Percentiles rank a stretch among this genome's conserved stretches.
These are phyloP conservation scores for Drosophila neotestacea DNA, from an alignment of 2,888 invertebrate species.

Conservation along the genomic window DNA sequence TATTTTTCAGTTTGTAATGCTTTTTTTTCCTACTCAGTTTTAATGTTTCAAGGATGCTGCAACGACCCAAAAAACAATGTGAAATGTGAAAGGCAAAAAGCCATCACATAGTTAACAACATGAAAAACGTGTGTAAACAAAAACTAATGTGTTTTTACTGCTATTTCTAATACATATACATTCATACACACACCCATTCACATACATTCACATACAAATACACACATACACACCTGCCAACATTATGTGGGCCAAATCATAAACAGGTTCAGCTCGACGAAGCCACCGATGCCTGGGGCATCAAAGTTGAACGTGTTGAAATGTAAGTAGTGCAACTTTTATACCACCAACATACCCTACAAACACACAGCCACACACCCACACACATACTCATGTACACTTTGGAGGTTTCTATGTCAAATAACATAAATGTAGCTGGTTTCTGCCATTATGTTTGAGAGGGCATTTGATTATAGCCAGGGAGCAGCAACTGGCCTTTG, in stretches of 20 bases:
- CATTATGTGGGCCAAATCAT: constrained; percentile 70
- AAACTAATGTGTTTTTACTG: constrained; percentile 80
- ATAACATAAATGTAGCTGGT: constrained; percentile 50
- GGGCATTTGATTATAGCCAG: constrained; percentile 40
- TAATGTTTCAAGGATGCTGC: constrained; percentile 74
- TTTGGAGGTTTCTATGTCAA: constrained; percentile 63
- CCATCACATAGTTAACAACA: constrained; percentile 72
- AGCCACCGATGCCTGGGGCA: constrained; percentile 97
- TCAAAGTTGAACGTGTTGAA: constrained; percentile 98
- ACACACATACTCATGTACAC: constrained; percentile 1
- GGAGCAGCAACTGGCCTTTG: constrained; percentile 55
- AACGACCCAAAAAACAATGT: constrained; percentile 65
- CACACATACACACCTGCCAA: constrained; percentile 53
- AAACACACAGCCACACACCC: constrained; percentile 26
- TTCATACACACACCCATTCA: constrained; percentile 21
- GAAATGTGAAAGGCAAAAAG: constrained; percentile 54
- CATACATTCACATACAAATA: constrained; percentile 16
- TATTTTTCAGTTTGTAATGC: constrained; percentile 6
- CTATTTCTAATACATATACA: constrained; percentile 59
- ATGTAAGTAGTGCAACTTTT: constrained; percentile 89
- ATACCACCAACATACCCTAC: constrained; percentile 26
- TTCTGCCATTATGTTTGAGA: constrained; percentile 26
- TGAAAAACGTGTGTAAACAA: constrained; percentile 75
- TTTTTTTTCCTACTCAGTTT: constrained; percentile 26
- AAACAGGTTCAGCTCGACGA: constrained; percentile 91